phyloP scores from a whole-genome alignment of 2,113 vertebrate species.

The Puntigrus tetrazona region DNA sequence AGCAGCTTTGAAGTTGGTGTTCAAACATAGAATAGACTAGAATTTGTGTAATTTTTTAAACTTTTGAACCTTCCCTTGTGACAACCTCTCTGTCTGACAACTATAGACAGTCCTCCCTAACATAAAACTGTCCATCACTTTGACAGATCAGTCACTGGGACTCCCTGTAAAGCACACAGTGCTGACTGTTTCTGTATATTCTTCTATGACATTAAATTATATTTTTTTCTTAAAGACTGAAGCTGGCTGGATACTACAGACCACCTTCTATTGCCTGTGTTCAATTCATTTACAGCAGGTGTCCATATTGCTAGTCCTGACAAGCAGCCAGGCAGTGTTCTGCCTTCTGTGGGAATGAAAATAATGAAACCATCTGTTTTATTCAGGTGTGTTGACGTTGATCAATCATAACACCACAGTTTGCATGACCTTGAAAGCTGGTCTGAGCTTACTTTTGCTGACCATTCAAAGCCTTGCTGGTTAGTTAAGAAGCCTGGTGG shows the following conservation, averaged over 20 bases:
- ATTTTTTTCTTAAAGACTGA: not conserved
- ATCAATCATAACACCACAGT: not conserved
- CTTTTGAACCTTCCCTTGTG: not conserved
- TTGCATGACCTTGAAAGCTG: not conserved
- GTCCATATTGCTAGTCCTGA: not conserved
- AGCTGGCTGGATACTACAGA: not conserved
- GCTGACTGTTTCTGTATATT: not conserved
- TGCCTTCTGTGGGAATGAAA: not conserved
- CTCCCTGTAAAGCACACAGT: not conserved
- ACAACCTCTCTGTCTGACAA: not conserved
- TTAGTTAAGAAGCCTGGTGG: not conserved
- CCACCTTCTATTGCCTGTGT: not conserved
- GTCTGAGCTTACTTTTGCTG: not conserved
- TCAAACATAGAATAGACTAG: not conserved
- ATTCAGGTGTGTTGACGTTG: not conserved
- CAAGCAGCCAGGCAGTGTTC: conserved; percentile 7
- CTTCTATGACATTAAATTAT: not conserved
- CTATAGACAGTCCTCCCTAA: not conserved
- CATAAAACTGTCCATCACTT: conserved; percentile 23
- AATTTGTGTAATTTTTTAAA: not conserved
- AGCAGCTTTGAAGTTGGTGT: not conserved
- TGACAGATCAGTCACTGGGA: not conserved
- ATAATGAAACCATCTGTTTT: conserved; percentile 27
- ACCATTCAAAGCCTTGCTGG: not conserved
- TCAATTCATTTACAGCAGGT: conserved; percentile 15